phyloP scores from a whole-genome alignment of 2,113 vertebrate species.

The Epinephelus lanceolatus region DNA sequence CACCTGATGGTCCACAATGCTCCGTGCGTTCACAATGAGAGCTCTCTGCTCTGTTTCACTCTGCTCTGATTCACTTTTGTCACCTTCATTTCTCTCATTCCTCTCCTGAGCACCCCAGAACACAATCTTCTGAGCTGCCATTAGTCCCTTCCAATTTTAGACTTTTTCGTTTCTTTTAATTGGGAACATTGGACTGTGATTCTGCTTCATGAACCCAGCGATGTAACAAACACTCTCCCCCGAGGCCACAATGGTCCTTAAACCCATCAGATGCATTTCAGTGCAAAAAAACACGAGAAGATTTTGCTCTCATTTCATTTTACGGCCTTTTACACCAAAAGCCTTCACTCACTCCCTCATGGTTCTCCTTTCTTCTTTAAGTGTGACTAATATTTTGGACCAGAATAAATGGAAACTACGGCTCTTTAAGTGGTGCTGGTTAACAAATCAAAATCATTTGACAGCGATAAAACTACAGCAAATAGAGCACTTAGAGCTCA shows the following conservation, averaged over 20 bases:
- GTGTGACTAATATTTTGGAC: background rate
- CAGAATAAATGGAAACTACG: background rate
- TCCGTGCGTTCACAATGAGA: constrained; percentile 11
- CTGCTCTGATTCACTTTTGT: constrained; percentile 35
- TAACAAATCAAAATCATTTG: constrained; percentile 35
- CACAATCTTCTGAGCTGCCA: constrained; percentile 49
- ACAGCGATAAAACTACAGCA: constrained; percentile 38
- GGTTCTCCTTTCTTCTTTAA: constrained; percentile 1
- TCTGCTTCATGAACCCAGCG: constrained; percentile 36
- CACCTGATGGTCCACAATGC: background rate
- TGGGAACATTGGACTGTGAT: constrained; percentile 45
- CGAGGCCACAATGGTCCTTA: background rate
- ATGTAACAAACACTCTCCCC: constrained; percentile 27
- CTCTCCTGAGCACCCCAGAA: constrained; percentile 30
- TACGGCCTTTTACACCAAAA: background rate
- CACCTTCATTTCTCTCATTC: constrained; percentile 32
- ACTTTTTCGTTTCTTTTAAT: constrained; percentile 37
- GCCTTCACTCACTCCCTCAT: background rate
- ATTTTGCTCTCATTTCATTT: constrained; percentile 12
- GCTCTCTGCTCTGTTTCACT: constrained; percentile 23
- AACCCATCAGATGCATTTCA: constrained; percentile 15
- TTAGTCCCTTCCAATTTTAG: constrained; percentile 49
- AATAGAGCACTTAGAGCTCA: constrained; percentile 32
- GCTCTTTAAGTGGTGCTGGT: background rate
- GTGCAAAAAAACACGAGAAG: background rate